Percentiles rank a stretch among this genome's conserved stretches.
These are phyloP conservation scores for Epinephelus fuscoguttatus DNA, from an alignment of 2,113 vertebrate genomes.

Conservation along the genomic window DNA sequence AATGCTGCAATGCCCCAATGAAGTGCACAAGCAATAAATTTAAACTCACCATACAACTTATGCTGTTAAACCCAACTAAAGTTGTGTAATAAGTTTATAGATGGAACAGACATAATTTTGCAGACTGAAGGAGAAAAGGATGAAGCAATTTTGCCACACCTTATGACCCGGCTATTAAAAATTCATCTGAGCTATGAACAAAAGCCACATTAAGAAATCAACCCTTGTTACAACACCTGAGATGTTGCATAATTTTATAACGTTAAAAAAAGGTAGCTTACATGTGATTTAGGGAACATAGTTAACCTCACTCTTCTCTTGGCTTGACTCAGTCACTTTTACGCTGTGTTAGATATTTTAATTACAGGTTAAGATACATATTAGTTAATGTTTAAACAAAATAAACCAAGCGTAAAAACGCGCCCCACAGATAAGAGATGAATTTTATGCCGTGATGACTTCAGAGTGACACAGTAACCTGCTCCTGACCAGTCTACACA, in stretches of 20 bases:
- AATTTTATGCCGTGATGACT: not conserved
- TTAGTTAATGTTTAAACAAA: conserved; percentile 29
- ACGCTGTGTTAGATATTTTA: not conserved
- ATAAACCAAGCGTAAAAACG: not conserved
- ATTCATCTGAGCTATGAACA: not conserved
- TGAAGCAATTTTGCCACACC: not conserved
- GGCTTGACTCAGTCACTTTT: not conserved
- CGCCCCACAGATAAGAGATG: not conserved
- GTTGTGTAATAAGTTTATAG: not conserved
- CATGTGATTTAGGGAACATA: not conserved
- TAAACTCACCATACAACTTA: not conserved
- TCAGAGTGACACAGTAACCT: not conserved
- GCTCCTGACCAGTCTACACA: not conserved
- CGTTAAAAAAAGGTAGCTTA: not conserved
- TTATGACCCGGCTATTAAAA: too few relatives aligned
- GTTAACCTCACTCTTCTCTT: not conserved
- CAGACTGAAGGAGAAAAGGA: not conserved
- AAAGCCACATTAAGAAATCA: conserved; percentile 15
- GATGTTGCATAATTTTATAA: not conserved
- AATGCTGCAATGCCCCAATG: not conserved
- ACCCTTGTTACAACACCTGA: not conserved
- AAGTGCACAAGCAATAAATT: not conserved
- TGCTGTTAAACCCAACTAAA: not conserved
- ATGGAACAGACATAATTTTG: not conserved
- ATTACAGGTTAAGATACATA: not conserved